A percentile compares a stretch with the other conserved stretches of the same genome.
phyloP scores from a whole-genome alignment of 1,140 invertebrate species.

The Drosophila nigrodunni region DNA sequence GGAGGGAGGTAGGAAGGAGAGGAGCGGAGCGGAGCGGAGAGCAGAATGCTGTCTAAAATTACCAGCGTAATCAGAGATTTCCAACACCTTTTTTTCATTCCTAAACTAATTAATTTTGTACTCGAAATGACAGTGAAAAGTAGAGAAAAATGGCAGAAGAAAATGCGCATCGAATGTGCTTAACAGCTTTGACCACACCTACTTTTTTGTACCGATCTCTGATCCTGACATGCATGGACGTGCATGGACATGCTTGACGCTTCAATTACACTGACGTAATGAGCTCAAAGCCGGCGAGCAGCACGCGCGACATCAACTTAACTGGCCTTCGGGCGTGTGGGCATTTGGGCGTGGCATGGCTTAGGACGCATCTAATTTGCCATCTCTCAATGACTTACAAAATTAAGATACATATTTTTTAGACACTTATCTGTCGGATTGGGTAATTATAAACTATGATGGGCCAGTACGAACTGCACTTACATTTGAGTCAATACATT shows the following conservation, averaged over 20 bases:
- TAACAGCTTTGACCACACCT: conserved; percentile 64
- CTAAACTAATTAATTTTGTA: conserved; percentile 69
- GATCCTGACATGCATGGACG: conserved; percentile 9
- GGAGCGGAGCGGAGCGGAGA: background rate
- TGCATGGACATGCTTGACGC: conserved; percentile 63
- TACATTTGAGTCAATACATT: background rate
- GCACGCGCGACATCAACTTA: conserved; percentile 40
- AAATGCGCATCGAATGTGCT: conserved; percentile 73
- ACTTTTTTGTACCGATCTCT: background rate
- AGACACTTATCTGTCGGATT: no score
- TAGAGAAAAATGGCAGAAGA: conserved; percentile 38
- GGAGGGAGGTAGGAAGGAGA: no score
- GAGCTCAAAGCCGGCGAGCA: conserved; percentile 40
- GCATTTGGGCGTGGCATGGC: conserved; percentile 23
- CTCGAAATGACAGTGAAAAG: conserved; percentile 8
- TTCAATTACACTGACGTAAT: conserved; percentile 67
- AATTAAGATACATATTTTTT: no score
- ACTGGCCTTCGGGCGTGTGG: background rate
- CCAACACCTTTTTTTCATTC: conserved; percentile 68
- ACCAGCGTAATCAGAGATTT: conserved; percentile 77
- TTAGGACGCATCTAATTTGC: background rate
- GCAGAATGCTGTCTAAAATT: conserved; percentile 59
- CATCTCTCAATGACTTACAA: background rate
- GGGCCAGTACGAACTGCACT: background rate
- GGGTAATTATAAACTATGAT: background rate